A percentile compares a stretch with the other conserved stretches of the same genome.
phyloP scores from a whole-genome alignment of 2,797 vertebrate species.

The Miichthys miiuy region DNA sequence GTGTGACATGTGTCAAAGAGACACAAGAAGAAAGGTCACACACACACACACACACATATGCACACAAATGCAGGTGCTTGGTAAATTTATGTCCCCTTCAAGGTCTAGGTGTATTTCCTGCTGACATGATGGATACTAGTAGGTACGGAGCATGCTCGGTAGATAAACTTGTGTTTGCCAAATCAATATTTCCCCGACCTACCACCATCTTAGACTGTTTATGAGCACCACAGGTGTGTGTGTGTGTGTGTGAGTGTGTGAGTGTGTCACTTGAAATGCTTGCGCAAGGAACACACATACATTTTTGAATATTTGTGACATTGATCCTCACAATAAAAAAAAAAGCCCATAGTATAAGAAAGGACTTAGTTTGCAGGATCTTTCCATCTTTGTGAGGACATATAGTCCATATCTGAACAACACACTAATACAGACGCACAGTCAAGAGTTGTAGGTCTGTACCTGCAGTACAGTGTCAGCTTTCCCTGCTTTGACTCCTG shows the following conservation, averaged over 20 bases:
- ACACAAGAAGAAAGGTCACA: constrained; percentile 39
- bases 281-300: not conserved
- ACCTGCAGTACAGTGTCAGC: constrained; percentile 80
- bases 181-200: constrained; percentile 3
- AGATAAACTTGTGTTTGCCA: not conserved
- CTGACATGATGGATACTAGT: constrained; percentile 28
- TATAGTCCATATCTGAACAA: constrained; percentile 19
- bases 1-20: constrained; percentile 34
- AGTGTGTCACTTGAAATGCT: not conserved
- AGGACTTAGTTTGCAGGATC: not conserved
- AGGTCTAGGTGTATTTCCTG: constrained; percentile 41
- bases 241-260: not conserved
- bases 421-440: constrained; percentile 43
- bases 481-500: constrained; percentile 50
- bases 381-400: constrained; percentile 32
- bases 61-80: not conserved
- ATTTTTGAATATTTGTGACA: constrained; percentile 13
- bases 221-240: constrained; percentile 5
- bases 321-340: not conserved
- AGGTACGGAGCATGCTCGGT: constrained; percentile 8
- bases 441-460: constrained; percentile 39
- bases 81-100: constrained; percentile 21
- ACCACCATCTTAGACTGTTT: not conserved
- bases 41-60: not conserved
- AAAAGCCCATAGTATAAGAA: not conserved